Evolutionary conservation across 2,113 vertebrate genomes (phyloP).

Genomic region (Melanerpes formicivorus): DNA sequence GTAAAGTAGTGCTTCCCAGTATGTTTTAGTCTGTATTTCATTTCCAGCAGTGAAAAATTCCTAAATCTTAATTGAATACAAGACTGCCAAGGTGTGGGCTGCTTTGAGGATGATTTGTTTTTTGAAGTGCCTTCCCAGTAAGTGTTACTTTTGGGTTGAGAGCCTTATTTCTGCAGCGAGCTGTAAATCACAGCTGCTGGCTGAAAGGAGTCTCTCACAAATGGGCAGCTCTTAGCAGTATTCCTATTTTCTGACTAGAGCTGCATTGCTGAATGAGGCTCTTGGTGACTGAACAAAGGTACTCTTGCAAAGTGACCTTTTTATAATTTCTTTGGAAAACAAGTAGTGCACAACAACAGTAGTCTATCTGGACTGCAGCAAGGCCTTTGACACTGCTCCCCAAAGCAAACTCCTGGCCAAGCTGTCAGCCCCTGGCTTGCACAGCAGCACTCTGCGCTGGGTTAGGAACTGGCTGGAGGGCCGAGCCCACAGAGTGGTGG

Average conservation of each 20-base stretch:
- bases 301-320: neutral
- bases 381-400: no score
- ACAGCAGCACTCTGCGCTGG: no score
- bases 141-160: neutral
- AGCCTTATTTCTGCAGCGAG: neutral
- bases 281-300: neutral
- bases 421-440: no score
- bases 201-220: neutral
- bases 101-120: neutral
- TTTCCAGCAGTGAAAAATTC: neutral
- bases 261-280: neutral
- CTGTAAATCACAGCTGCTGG: neutral
- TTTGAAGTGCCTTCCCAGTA: neutral
- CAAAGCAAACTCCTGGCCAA: no score
- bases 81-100: neutral
- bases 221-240: neutral
- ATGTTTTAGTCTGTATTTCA: neutral
- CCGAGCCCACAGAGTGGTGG: no score
- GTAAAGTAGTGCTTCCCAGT: neutral
- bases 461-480: no score
- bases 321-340: neutral
- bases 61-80: neutral
- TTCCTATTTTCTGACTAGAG: neutral
- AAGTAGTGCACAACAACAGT: neutral
- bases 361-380: no score